phyloP scores from a whole-genome alignment of 2,797 vertebrate species.

The Brotula barbata region DNA sequence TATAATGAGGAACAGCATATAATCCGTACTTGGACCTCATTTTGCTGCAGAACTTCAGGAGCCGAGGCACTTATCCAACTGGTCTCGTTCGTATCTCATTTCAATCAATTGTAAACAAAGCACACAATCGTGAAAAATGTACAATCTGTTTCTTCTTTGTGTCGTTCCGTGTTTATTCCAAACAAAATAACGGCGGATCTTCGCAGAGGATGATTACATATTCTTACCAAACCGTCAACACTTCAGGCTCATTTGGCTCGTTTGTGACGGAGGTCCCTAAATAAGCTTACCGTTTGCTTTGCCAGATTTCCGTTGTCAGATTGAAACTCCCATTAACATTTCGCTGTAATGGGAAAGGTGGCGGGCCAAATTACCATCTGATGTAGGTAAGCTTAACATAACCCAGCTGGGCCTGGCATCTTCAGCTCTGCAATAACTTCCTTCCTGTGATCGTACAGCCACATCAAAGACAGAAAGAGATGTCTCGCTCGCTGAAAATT shows the following conservation, averaged over 20 bases:
- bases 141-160: slow-evolving; percentile 14
- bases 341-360: slow-evolving; percentile 9
- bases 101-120: slow-evolving; percentile 19
- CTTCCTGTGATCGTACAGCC: neutral
- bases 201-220: slow-evolving; percentile 15
- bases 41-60: slow-evolving; percentile 20
- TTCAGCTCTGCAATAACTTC: neutral
- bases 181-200: slow-evolving; percentile 24
- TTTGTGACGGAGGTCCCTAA: neutral
- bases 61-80: slow-evolving; percentile 1
- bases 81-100: slow-evolving; percentile 27
- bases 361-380: slow-evolving; percentile 17
- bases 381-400: slow-evolving; percentile 24
- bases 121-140: slow-evolving; percentile 38
- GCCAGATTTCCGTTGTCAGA: slow-evolving; percentile 22
- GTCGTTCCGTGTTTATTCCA: slow-evolving; percentile 15
- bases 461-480: neutral
- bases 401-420: slow-evolving; percentile 24
- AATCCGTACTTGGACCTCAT: slow-evolving; percentile 11
- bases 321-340: slow-evolving; percentile 18
- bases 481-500: neutral
- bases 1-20: slow-evolving; percentile 9
- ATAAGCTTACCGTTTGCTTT: slow-evolving; percentile 19
- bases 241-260: neutral
- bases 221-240: slow-evolving; percentile 17